Evolutionary conservation across 2,113 vertebrate species (phyloP), one percentile per base, ranked within the genome.

Genomic region (Plecotus auritus): DNA sequence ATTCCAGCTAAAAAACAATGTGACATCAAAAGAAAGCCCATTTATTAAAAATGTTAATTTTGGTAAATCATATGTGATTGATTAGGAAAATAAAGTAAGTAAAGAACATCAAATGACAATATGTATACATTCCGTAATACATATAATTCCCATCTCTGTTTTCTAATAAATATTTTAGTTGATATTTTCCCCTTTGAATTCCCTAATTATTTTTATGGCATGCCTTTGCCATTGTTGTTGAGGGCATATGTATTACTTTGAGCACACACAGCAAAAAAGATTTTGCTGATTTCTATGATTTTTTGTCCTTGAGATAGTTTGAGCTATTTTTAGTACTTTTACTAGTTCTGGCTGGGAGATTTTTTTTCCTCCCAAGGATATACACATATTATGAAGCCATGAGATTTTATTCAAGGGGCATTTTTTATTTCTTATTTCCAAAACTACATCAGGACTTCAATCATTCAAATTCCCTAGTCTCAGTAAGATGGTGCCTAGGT

Each of bases 281-380:
- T 88, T 96, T 96, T 97, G 93, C 93, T 97, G 87, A 95, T 97
- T 95, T 42, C 80, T 93, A 54, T 89, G 30, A 80, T 98, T 97
- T 97, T 82, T 82, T 40, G 78, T 87, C 78, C 88, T 97, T 96
- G 94, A 76, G 80, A 90, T 59, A 94, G 92, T 88, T 92, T 97
- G 96, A 97, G 97, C 97, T 98, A 94, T 97, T 98, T 98, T 97
- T 85, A 86, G 51, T 78, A 74, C 35, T 88, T 91, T 98, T 98
- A 96, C 93, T 98, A 90, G 67, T 95, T 96, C 78, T 96, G 66
- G 93, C n/a, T 93, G 95, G 49, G 95, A 45, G 1, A 70, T 88
- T 87, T 93, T 86, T 40, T 89, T 95, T 70, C 23, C 26, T 73
- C 92, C 82, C 73, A 94, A 92, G 56, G 80, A 59, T 77, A 70